These are phyloP conservation scores for Phaonia tiefii DNA, from an alignment of 2,888 invertebrate species.

Conservation along the genomic window DNA sequence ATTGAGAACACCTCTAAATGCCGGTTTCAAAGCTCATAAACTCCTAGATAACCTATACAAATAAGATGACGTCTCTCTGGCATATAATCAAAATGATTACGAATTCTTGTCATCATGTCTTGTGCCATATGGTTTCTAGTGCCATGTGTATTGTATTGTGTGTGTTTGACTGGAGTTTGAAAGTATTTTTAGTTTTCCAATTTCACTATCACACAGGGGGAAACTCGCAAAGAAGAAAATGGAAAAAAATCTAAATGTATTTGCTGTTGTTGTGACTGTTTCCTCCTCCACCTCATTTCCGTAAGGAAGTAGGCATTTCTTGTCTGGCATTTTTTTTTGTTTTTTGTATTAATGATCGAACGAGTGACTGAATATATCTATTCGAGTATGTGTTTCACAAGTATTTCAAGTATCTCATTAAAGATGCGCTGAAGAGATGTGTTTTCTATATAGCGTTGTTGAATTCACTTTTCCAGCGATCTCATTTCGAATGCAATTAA, in stretches of 20 bases:
- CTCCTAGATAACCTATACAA: no score
- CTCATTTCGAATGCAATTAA: slow-evolving; percentile 43
- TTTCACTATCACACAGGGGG: no score
- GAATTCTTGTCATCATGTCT: slow-evolving; percentile 26
- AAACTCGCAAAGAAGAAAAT: slow-evolving; percentile 14
- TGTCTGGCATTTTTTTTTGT: slow-evolving; percentile 44
- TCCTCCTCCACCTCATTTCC: slow-evolving; percentile 33
- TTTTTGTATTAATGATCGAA: slow-evolving; percentile 17
- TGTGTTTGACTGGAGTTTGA: not conserved
- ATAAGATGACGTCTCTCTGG: no score
- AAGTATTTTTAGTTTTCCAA: slow-evolving; percentile 47
- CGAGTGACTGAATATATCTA: not conserved
- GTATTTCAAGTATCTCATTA: slow-evolving; percentile 61
- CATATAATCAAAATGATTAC: no score
- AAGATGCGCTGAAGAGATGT: slow-evolving; percentile 32
- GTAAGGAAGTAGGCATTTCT: no score
- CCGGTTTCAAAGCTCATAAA: no score
- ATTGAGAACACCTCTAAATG: no score
- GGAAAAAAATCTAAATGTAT: slow-evolving; percentile 16
- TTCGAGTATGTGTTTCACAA: no score
- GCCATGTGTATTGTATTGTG: slow-evolving; percentile 20
- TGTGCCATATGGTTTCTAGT: slow-evolving; percentile 43
- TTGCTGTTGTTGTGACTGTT: slow-evolving; percentile 3
- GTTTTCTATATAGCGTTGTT: not conserved
- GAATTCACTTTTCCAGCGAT: not conserved